Percentiles rank a stretch among this genome's conserved stretches.
These are phyloP conservation scores for Torymus tubicola DNA, from an alignment of 2,888 invertebrate species.

Conservation along the genomic window DNA sequence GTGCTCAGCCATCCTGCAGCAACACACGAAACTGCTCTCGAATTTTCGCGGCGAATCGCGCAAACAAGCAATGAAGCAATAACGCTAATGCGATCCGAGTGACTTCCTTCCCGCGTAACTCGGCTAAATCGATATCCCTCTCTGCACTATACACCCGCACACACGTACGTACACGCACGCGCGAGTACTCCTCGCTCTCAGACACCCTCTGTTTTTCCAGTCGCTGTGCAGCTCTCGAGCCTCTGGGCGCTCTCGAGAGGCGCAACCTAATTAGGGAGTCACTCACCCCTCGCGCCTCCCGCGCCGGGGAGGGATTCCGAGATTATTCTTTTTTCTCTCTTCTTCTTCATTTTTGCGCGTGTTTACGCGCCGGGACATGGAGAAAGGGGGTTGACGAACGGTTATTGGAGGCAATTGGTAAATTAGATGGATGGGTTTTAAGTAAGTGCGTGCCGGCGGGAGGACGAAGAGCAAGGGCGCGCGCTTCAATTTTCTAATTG, in stretches of 20 bases:
- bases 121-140: conserved; percentile 40
- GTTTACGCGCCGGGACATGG: not conserved
- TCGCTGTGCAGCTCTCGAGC: too few relatives aligned
- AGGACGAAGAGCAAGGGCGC: not conserved
- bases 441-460: not conserved
- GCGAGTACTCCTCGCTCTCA: not conserved
- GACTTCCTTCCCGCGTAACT: conserved; percentile 35
- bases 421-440: conserved; percentile 44
- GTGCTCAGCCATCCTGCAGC: too few relatives aligned
- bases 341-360: too few relatives aligned
- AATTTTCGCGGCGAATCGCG: conserved; percentile 3
- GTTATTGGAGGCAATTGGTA: conserved; percentile 40
- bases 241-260: conserved; percentile 61
- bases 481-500: conserved; percentile 48
- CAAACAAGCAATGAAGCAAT: conserved; percentile 6
- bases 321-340: not conserved
- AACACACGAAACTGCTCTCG: not conserved
- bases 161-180: conserved; percentile 16
- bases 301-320: conserved; percentile 43
- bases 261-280: conserved; percentile 68
- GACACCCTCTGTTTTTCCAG: not conserved
- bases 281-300: conserved; percentile 62
- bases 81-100: conserved; percentile 27
- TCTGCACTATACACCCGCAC: conserved; percentile 25
- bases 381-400: conserved; percentile 30